Base-by-base conservation (phyloP, 1,140 invertebrate species). In the Gonioctena quinquepunctata region DNA sequence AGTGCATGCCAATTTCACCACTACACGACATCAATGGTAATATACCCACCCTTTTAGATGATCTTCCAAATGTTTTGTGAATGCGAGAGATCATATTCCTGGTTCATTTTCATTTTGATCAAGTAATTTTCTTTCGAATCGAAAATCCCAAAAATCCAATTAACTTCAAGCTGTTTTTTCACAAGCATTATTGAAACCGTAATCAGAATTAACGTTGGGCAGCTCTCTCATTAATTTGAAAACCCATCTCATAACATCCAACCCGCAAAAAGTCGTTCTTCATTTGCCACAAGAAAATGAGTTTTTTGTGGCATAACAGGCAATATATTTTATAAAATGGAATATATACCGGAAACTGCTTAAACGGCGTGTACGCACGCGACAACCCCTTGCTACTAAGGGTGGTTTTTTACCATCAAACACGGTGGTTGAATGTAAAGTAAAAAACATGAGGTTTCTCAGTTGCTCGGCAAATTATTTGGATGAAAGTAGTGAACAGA, bases 251-350 rank as follows among this genome's bases (percentile, higher is more conserved):
- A n/a, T 42, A 42, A 42, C 33, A 42, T 13, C 33, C 33, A 42
- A n/a, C 7, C 33, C 33, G 13, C n/a, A n/a, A n/a, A n/a, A 42
- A 42, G 0, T 42, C 33, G 33, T 42, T 42, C 33, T 42, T 42
- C 33, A n/a, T 42, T 42, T 42, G 33, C 16, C 13, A 4, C 33
- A 42, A 42, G 60, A 62, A 62, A 62, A 62, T 62, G 26, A 62
- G 60, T 62, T 62, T 62, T 59, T 62, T 62, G 27, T 62, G 27
- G 60, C 60, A 62, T 16, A 48, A 62, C 26, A 62, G 27, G 60
- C 60, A 62, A 62, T 62, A 62, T 62, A 62, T 62, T 62, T 62
- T 22, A 23, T 62, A 62, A 62, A 62, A 62, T 42, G 60, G 60
- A 62, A 62, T 62, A 62, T n/a, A n/a, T 27, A 33, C 60, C 60